phyloP scores from a whole-genome alignment of 23 tunicate genomes.

The Ciona savignyi region DNA sequence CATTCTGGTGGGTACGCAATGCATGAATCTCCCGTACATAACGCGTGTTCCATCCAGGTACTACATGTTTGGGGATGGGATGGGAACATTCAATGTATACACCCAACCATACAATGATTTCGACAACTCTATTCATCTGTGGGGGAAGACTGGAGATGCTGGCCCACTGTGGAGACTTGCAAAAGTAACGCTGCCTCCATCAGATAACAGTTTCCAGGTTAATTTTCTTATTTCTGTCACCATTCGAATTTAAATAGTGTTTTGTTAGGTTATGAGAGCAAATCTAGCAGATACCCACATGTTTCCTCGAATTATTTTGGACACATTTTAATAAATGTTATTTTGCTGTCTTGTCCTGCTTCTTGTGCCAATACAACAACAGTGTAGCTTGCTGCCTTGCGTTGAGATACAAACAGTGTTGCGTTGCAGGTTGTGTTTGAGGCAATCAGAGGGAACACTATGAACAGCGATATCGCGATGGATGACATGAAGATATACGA shows the following conservation, averaged over 20 bases:
- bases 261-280: no score
- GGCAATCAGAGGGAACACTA: constrained; percentile 66
- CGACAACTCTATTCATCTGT: constrained; percentile 16
- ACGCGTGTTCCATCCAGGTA: constrained; percentile 39
- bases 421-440: constrained; percentile 60
- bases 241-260: no score
- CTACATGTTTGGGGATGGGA: constrained; percentile 85
- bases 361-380: no score
- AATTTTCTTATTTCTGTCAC: no score
- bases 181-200: constrained; percentile 55
- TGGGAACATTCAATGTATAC: constrained; percentile 82
- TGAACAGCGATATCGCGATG: constrained; percentile 74
- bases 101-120: constrained; percentile 36
- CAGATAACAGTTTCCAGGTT: constrained; percentile 49
- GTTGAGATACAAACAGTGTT: neutral
- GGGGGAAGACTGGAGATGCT: constrained; percentile 56
- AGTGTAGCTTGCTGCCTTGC: no score
- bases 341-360: no score
- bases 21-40: no score
- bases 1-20: constrained; percentile 77
- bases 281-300: no score
- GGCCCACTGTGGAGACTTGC: constrained; percentile 71
- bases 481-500: constrained; percentile 57
- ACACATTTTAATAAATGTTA: no score
- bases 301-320: no score